A percentile compares a stretch with the other conserved stretches of the same genome.
Evolutionary conservation across 2,888 invertebrate genomes (phyloP).

Genomic region (Carterocephalus palaemon): DNA sequence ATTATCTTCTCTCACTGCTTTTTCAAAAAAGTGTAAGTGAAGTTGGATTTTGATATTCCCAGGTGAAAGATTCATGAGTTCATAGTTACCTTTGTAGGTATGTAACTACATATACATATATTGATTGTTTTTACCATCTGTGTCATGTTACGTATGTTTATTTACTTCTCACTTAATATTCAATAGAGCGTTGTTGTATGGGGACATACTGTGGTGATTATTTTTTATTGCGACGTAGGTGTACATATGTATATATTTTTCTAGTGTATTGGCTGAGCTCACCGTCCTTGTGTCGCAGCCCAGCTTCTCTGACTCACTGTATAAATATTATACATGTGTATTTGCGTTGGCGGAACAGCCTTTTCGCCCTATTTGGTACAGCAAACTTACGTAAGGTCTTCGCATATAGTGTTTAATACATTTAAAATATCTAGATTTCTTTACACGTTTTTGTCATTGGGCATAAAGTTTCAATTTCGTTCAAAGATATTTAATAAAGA

Average conservation of each 20-base stretch:
- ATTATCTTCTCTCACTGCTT: too few relatives aligned
- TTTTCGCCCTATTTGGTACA: conserved; percentile 52
- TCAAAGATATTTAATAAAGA: too few relatives aligned
- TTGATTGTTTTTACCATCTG: too few relatives aligned
- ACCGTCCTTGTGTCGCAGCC: conserved; percentile 66
- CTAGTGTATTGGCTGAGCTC: conserved; percentile 49
- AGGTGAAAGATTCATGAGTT: too few relatives aligned
- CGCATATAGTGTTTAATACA: background rate
- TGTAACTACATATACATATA: too few relatives aligned
- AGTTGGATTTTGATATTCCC: too few relatives aligned
- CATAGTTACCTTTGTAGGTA: too few relatives aligned
- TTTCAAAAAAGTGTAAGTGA: too few relatives aligned
- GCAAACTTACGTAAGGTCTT: conserved; percentile 15
- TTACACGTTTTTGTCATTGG: too few relatives aligned
- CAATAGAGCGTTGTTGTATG: conserved; percentile 46
- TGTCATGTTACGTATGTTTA: too few relatives aligned
- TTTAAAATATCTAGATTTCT: background rate
- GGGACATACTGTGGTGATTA: conserved; percentile 44
- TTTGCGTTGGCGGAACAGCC: conserved; percentile 66
- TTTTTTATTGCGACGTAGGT: too few relatives aligned
- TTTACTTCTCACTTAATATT: background rate
- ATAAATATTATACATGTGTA: conserved; percentile 48
- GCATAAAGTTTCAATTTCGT: too few relatives aligned
- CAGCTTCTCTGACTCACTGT: conserved; percentile 67
- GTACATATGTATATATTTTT: conserved; percentile 50